phyloP scores from a whole-genome alignment of 1,140 invertebrate genomes.

The Drosophila melanogaster region Release_6_plus_ISO1_MT NC_004354.4:13236501-13237000 shows the following conservation, averaged over 20 bases:
- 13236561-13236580: not conserved
- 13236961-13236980: conserved; percentile 33
- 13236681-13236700: conserved; percentile 36
- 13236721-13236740: conserved; percentile 4
- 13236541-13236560: not conserved
- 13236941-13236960: not conserved
- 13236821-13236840: not conserved
- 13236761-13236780: conserved; percentile 7
- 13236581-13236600: too few relatives aligned
- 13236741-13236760: not conserved
- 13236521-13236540: not conserved
- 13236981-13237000: conserved; percentile 24
- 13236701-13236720: conserved; percentile 3
- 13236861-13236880: not conserved
- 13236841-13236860: too few relatives aligned
- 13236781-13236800: not conserved
- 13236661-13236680: not conserved
- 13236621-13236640: not conserved
- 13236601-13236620: too few relatives aligned
- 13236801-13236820: not conserved
- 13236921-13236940: not conserved
- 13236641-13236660: conserved; percentile 11
- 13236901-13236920: conserved; percentile 3
- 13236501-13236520: not conserved
- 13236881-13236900: conserved; percentile 11